These are phyloP conservation scores for Hippocampus comes DNA, from an alignment of 2,113 vertebrate species.

Conservation along the genomic window DNA sequence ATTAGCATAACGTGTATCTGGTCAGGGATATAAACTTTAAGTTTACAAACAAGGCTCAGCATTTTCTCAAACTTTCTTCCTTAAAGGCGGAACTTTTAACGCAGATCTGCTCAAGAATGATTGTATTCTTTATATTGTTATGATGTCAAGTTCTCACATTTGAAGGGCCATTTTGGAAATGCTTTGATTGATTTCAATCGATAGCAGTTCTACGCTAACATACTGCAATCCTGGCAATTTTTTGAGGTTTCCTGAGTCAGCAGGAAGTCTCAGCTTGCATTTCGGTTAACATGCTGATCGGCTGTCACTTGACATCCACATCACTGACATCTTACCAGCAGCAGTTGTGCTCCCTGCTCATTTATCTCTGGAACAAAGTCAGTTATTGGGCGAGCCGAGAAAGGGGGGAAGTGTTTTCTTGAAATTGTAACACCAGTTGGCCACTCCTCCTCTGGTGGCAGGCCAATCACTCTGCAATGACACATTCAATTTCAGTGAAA, in stretches of 20 bases:
- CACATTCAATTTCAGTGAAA: background rate
- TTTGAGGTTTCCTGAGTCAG: background rate
- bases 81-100: too few species aligned
- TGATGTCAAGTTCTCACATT: background rate
- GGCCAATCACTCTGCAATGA: constrained; percentile 74
- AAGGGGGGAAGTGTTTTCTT: constrained; percentile 75
- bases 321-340: constrained; percentile 70
- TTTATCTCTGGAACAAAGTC: constrained; percentile 82
- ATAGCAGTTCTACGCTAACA: background rate
- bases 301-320: background rate
- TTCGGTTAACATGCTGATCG: constrained; percentile 5
- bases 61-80: too few species aligned
- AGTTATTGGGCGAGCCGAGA: constrained; percentile 73
- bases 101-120: background rate
- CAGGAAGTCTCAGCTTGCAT: background rate
- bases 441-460: constrained; percentile 79
- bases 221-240: background rate
- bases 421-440: constrained; percentile 79
- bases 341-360: constrained; percentile 75
- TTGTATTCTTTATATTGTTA: background rate
- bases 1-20: too few species aligned
- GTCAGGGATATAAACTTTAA: too few species aligned
- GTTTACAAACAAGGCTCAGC: too few species aligned
- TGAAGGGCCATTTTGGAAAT: background rate
- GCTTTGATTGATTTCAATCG: background rate